These are phyloP conservation scores for Stylophora pistillata DNA, from an alignment of 64 coral and sea anemone genomes.

Conservation along the genomic window DNA sequence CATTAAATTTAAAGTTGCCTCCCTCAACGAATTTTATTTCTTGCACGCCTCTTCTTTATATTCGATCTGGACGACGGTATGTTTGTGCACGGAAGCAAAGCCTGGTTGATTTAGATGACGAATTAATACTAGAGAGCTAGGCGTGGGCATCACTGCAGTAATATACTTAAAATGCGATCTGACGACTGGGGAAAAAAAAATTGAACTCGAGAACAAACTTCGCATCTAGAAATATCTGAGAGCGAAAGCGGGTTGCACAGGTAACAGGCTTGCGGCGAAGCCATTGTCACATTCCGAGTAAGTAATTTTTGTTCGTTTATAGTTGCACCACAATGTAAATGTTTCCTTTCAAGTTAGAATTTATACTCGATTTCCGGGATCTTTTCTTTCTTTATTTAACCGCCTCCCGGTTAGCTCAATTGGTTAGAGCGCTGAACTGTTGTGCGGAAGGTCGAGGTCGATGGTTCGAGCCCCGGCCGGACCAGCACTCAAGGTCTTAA, in stretches of 20 bases:
- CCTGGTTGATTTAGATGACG: neutral
- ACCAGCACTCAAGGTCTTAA: too few species aligned
- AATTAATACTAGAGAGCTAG: neutral
- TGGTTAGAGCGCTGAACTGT: too few species aligned
- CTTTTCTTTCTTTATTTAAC: too few species aligned
- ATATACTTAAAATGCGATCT: neutral
- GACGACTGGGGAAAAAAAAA: neutral
- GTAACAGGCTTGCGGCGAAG: neutral
- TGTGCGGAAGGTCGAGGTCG: too few species aligned
- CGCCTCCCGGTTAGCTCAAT: too few species aligned
- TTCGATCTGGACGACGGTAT: too few species aligned
- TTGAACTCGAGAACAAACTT: neutral
- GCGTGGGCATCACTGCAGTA: neutral
- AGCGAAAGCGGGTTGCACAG: neutral
- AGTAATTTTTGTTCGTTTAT: constrained; percentile 12
- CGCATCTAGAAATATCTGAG: neutral
- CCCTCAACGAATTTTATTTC: neutral
- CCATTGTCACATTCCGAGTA: neutral
- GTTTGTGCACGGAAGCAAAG: too few species aligned
- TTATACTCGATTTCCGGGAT: too few species aligned
- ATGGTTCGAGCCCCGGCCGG: too few species aligned
- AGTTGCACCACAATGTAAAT: neutral
- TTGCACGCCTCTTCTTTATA: too few species aligned
- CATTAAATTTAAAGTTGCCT: too few species aligned
- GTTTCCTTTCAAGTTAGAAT: too few species aligned